A percentile compares a stretch with the other conserved stretches of the same genome.
Conservation (phyloP, 2,888 invertebrate genomes). For the Tholera decimalis region DNA sequence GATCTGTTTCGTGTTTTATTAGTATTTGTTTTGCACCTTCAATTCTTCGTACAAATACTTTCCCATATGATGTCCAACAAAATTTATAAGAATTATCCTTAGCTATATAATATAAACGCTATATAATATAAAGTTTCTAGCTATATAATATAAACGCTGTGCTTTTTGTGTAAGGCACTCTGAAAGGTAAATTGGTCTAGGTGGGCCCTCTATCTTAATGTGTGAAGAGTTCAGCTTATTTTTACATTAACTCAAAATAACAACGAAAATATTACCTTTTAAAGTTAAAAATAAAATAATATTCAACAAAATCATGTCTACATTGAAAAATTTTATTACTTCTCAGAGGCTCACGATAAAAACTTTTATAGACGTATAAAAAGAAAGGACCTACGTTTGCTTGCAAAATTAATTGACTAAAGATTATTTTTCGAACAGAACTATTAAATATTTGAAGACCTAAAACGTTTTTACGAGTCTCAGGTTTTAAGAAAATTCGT, state of each 20-base stretch:
- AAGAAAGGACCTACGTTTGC: constrained; percentile 5
- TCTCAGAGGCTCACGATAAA: constrained; percentile 29
- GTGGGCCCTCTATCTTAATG: too few species aligned
- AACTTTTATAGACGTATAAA: constrained; percentile 39
- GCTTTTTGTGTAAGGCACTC: too few species aligned
- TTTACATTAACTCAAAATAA: not conserved
- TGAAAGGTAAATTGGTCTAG: too few species aligned
- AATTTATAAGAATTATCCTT: too few species aligned
- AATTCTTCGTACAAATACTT: too few species aligned
- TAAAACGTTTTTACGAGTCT: not conserved
- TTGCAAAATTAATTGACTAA: constrained; percentile 41
- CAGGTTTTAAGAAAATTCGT: constrained; percentile 20
- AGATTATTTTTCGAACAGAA: not conserved
- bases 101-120: not conserved
- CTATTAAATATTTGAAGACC: constrained; percentile 9
- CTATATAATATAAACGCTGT: too few species aligned
- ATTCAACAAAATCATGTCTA: constrained; percentile 40
- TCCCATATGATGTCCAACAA: too few species aligned
- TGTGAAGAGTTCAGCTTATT: too few species aligned
- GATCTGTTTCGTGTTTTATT: too few species aligned
- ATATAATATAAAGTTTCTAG: too few species aligned
- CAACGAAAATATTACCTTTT: constrained; percentile 18
- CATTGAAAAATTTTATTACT: constrained; percentile 5
- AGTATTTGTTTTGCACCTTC: too few species aligned
- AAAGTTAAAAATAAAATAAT: constrained; percentile 15